Conservation (phyloP, 2,797 vertebrate species). For the Octomys mimax region DNA sequence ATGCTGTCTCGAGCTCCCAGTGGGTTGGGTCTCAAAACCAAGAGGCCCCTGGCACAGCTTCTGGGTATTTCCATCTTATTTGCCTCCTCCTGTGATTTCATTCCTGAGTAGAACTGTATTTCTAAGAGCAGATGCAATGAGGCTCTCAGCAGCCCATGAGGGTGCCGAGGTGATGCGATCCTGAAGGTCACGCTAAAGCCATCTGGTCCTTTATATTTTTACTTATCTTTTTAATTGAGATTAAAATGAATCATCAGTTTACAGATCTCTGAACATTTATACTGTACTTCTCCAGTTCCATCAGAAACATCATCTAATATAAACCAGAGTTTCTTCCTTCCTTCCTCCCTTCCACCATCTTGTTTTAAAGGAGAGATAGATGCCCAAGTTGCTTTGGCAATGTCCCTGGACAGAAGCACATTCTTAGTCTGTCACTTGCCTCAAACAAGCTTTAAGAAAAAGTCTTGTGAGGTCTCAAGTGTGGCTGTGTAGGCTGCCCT, state of each 20-base stretch:
- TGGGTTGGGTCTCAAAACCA: conserved; percentile 33
- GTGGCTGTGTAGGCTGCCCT: background rate
- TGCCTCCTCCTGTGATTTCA: conserved; percentile 49
- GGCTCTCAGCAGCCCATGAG: background rate
- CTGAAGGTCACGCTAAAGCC: background rate
- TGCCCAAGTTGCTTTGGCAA: background rate
- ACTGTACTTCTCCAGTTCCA: background rate
- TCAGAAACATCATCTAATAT: background rate
- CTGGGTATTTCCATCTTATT: conserved; percentile 42
- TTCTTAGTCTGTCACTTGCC: background rate
- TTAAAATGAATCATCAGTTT: background rate
- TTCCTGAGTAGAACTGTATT: conserved; percentile 55
- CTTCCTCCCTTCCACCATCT: background rate
- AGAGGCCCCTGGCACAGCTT: conserved; percentile 29
- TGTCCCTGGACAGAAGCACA: background rate
- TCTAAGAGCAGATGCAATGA: background rate
- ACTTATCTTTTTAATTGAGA: background rate
- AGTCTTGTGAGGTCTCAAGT: background rate
- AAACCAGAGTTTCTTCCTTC: background rate
- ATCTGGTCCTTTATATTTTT: background rate
- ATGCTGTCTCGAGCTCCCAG: background rate
- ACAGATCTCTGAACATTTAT: background rate
- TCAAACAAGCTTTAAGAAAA: background rate
- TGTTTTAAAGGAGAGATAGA: background rate
- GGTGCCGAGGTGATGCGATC: background rate